Evolutionary conservation across 1,140 invertebrate genomes (phyloP).

Genomic region (Hypothenemus hampei): DNA sequence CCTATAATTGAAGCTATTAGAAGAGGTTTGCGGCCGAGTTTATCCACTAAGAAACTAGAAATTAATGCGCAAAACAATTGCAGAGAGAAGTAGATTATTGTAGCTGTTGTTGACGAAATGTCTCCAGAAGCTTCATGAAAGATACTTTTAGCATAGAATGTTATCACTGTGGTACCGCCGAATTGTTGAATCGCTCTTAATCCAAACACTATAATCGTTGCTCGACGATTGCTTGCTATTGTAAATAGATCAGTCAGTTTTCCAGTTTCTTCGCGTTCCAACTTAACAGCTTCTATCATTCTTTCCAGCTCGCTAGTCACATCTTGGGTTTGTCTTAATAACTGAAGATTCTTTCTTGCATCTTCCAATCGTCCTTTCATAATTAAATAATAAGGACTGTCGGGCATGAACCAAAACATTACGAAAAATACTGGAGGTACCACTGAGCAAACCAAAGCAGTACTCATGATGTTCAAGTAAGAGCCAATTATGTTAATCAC

Average conservation of each 20-base stretch:
- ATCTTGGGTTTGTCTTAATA: conserved; percentile 55
- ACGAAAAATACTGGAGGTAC: conserved; percentile 58
- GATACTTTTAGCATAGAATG: conserved; percentile 70
- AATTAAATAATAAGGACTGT: conserved; percentile 70
- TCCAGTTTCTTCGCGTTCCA: conserved; percentile 13
- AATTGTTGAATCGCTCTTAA: conserved; percentile 71
- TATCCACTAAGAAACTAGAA: conserved; percentile 64
- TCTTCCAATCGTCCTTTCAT: conserved; percentile 54
- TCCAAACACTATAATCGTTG: conserved; percentile 57
- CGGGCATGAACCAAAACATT: conserved; percentile 65
- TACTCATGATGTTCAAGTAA: conserved; percentile 53
- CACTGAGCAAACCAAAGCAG: conserved; percentile 54
- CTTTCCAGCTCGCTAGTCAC: conserved; percentile 58
- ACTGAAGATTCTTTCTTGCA: conserved; percentile 57
- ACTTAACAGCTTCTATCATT: conserved; percentile 48
- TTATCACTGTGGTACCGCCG: conserved; percentile 67
- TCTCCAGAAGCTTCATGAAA: conserved; percentile 54
- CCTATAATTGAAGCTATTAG: conserved; percentile 57
- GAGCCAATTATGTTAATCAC: conserved; percentile 62
- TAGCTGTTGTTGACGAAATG: conserved; percentile 33
- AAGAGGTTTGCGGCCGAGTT: conserved; percentile 63
- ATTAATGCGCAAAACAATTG: conserved; percentile 61
- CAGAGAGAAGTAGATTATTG: conserved; percentile 60
- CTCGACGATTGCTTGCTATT: conserved; percentile 53
- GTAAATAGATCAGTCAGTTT: conserved; percentile 17